A percentile compares a stretch with the other conserved stretches of the same genome.
Conservation (phyloP, 2,888 invertebrate genomes). For the Coenonympha glycerion region DNA sequence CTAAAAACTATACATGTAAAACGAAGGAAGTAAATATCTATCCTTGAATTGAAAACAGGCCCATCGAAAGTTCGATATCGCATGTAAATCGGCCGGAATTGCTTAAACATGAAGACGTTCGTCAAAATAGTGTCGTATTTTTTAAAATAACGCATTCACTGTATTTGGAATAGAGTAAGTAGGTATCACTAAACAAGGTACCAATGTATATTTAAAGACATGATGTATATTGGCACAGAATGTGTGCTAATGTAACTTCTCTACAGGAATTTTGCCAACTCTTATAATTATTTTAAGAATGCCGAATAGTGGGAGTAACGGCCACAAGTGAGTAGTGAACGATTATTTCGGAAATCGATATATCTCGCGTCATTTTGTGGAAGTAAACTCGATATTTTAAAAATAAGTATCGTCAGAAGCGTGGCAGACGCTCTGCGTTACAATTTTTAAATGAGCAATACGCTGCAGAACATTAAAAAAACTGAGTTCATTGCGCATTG, state of each 20-base stretch:
- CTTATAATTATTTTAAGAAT: constrained; percentile 5
- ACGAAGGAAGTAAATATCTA: constrained; percentile 32
- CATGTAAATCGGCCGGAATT: constrained; percentile 42
- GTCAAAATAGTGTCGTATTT: constrained; percentile 12
- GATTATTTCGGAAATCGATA: too few species aligned
- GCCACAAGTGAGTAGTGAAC: too few species aligned
- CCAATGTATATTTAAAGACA: constrained; percentile 2
- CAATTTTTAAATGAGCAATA: too few species aligned
- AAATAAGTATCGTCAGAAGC: too few species aligned
- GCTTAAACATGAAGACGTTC: constrained; percentile 19
- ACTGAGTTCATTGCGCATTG: too few species aligned
- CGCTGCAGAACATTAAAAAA: too few species aligned
- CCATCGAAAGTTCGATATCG: constrained; percentile 51
- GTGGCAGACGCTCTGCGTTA: too few species aligned
- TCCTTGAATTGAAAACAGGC: constrained; percentile 52
- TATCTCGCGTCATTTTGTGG: too few species aligned
- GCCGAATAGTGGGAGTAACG: neutral
- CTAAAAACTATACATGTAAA: neutral
- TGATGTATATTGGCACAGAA: constrained; percentile 9
- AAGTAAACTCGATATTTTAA: too few species aligned
- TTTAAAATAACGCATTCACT: constrained; percentile 1
- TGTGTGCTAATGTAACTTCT: constrained; percentile 3
- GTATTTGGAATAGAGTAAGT: neutral
- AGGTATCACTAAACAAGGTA: neutral
- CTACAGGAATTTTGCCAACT: constrained; percentile 7